These are phyloP conservation scores for Engystomops pustulosus DNA, from an alignment of 2,113 vertebrate genomes.

Conservation along the genomic window DNA sequence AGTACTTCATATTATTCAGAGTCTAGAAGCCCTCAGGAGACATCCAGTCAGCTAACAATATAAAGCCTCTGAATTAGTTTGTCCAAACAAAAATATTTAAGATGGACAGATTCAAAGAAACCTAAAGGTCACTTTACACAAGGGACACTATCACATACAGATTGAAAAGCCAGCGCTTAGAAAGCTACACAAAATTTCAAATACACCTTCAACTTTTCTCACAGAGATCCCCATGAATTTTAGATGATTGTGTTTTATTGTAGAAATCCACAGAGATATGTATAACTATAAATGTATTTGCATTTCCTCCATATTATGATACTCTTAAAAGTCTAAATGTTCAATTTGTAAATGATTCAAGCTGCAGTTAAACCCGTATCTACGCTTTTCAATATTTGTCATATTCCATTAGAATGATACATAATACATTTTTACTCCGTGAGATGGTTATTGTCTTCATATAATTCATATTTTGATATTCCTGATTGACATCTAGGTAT, in stretches of 20 bases:
- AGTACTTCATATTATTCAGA: conserved; percentile 47
- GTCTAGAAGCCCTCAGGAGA: conserved; percentile 38
- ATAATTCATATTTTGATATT: no score
- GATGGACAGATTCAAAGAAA: conserved; percentile 60
- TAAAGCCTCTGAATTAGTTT: conserved; percentile 48
- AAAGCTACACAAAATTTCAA: conserved; percentile 14
- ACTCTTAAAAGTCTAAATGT: background rate
- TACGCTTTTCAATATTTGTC: background rate
- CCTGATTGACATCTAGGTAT: no score
- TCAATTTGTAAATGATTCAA: background rate
- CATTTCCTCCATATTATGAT: conserved; percentile 7
- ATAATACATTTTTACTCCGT: no score
- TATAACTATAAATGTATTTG: conserved; percentile 2
- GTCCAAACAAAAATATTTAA: conserved; percentile 59
- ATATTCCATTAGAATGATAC: no score
- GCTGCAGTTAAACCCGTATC: no score
- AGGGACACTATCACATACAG: conserved; percentile 37
- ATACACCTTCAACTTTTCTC: conserved; percentile 31
- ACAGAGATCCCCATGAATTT: conserved; percentile 19
- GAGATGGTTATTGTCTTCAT: no score
- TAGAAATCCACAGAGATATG: conserved; percentile 10
- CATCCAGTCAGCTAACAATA: conserved; percentile 48
- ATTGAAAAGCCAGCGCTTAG: conserved; percentile 45
- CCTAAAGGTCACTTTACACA: conserved; percentile 57
- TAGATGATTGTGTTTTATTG: background rate